Conservation (phyloP, 2,797 vertebrate genomes). For the Gymnodraco acuticeps region DNA sequence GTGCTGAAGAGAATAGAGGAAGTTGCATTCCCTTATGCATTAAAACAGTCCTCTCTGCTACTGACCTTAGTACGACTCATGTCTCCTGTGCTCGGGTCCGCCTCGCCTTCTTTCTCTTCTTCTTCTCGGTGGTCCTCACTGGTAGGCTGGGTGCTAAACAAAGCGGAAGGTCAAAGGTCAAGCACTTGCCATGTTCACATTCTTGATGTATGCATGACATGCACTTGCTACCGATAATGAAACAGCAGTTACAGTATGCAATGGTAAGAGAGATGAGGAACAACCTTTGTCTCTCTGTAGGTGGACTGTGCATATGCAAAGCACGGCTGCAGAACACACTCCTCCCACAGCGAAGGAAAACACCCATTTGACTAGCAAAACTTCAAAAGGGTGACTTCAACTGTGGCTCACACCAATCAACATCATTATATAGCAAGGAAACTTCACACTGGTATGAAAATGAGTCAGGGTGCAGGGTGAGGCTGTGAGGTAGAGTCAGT, state of each 20-base stretch:
- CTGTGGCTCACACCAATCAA: not conserved
- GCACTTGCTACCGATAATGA: not conserved
- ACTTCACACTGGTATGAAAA: constrained; percentile 7
- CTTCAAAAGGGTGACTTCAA: constrained; percentile 20
- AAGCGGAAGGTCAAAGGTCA: constrained; percentile 58
- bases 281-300: constrained; percentile 46
- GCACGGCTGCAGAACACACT: constrained; percentile 32
- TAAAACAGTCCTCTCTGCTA: constrained; percentile 54
- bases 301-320: constrained; percentile 77
- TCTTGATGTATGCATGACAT: not conserved
- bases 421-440: not conserved
- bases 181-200: not conserved
- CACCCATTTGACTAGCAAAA: constrained; percentile 82
- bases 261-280: constrained; percentile 40
- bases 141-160: constrained; percentile 75
- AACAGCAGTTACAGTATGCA: constrained; percentile 2
- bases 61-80: constrained; percentile 86
- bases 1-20: constrained; percentile 59
- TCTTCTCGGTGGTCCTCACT: constrained; percentile 34
- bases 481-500: not conserved
- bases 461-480: not conserved
- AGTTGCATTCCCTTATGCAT: constrained; percentile 34
- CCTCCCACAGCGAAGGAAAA: constrained; percentile 61
- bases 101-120: constrained; percentile 37
- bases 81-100: constrained; percentile 50